phyloP scores from a whole-genome alignment of 92 coral and sea anemone genomes.

The Metridium senile region DNA sequence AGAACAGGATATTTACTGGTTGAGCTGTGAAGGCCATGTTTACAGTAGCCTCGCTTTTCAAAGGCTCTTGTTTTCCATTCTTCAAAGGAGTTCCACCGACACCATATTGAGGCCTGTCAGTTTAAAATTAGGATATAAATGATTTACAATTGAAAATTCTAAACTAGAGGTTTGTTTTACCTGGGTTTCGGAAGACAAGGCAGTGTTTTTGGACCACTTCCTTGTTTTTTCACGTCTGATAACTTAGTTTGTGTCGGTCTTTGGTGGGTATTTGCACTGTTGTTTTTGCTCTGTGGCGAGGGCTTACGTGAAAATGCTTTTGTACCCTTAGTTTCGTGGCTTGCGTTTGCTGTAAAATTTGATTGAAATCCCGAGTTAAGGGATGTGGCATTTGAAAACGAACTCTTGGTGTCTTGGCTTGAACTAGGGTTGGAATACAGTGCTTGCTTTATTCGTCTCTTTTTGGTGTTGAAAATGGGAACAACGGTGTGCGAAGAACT shows the following conservation, averaged over 20 bases:
- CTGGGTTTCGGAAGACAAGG: conserved; percentile 20
- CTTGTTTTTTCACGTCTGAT: background rate
- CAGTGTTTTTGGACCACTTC: background rate
- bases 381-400: conserved; percentile 8
- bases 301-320: background rate
- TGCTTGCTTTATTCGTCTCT: conserved; percentile 81
- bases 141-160: background rate
- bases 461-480: conserved; percentile 84
- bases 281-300: background rate
- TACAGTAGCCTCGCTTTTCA: background rate
- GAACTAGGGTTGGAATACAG: conserved; percentile 76
- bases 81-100: background rate
- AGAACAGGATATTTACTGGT: background rate
- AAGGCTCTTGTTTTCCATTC: background rate
- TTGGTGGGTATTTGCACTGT: background rate
- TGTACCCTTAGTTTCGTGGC: background rate
- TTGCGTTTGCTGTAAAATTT: background rate
- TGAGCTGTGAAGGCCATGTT: background rate
- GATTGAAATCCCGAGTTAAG: background rate
- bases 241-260: conserved; percentile 3
- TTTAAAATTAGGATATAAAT: background rate
- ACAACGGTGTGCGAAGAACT: conserved; percentile 46
- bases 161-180: background rate
- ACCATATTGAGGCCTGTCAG: conserved; percentile 5
- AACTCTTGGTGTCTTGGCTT: conserved; percentile 18